These are phyloP conservation scores for Serranochromis macrocephalus DNA, from an alignment of 2,113 vertebrate genomes.

Conservation along the genomic window DNA sequence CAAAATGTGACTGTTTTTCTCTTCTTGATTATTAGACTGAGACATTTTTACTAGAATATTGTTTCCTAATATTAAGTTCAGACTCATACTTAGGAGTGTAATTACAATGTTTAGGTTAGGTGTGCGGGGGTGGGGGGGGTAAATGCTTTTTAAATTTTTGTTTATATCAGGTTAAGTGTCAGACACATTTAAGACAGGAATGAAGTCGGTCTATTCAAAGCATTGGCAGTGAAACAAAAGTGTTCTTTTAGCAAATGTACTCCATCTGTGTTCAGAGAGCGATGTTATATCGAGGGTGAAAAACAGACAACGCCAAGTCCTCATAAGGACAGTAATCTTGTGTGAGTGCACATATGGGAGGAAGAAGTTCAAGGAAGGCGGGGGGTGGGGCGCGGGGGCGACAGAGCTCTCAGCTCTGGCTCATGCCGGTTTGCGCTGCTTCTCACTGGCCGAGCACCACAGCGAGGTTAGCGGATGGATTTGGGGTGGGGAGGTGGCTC, in stretches of 20 bases:
- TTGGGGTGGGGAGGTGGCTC: neutral
- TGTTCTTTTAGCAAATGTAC: neutral
- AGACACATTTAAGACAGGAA: neutral
- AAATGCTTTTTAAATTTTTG: neutral
- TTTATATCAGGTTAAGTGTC: neutral
- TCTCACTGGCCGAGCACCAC: constrained; percentile 34
- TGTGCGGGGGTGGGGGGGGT: neutral
- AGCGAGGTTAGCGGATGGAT: constrained; percentile 17
- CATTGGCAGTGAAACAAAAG: neutral
- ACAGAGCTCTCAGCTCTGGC: constrained; percentile 54
- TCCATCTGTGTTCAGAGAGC: neutral
- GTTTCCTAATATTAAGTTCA: neutral
- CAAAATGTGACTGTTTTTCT: neutral
- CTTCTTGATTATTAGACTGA: neutral
- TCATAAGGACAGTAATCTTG: neutral
- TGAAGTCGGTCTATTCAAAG: neutral
- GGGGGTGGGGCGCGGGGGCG: neutral
- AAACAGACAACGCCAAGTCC: neutral
- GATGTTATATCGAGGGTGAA: neutral
- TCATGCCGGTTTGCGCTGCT: constrained; percentile 71
- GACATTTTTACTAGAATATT: neutral
- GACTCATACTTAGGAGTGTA: neutral
- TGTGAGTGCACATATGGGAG: constrained; percentile 23
- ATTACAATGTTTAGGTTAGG: neutral
- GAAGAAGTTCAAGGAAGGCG: constrained; percentile 30